Conservation (phyloP, 2,888 invertebrate species). For the Luperina testacea region DNA sequence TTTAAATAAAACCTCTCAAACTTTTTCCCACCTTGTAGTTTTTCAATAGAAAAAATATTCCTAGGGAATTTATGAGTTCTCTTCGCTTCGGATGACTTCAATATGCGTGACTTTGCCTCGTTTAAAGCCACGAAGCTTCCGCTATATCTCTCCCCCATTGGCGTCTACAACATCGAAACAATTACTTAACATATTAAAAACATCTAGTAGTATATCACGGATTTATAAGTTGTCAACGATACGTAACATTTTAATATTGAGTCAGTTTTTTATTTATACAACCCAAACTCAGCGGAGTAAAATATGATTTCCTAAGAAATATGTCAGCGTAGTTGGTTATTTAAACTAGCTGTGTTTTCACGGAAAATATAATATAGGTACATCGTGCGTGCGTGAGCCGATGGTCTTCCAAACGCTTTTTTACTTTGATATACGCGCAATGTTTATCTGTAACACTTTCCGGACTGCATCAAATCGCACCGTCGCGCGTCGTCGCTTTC, state of each 20-base stretch:
- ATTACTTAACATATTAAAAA: slow-evolving; percentile 23
- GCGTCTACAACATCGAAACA: slow-evolving; percentile 9
- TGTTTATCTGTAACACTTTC: slow-evolving; percentile 62
- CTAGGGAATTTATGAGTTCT: slow-evolving; percentile 13
- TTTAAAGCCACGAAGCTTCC: slow-evolving; percentile 30
- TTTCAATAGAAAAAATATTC: slow-evolving; percentile 13
- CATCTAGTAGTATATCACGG: slow-evolving; percentile 19
- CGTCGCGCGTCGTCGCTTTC: slow-evolving; percentile 53
- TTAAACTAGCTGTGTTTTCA: slow-evolving; percentile 44
- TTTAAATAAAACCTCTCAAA: slow-evolving; percentile 53
- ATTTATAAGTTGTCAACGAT: slow-evolving; percentile 22
- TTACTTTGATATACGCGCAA: slow-evolving; percentile 66
- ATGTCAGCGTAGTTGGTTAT: slow-evolving; percentile 59
- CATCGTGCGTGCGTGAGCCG: slow-evolving; percentile 16
- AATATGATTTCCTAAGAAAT: slow-evolving; percentile 62
- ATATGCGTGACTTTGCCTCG: slow-evolving; percentile 7
- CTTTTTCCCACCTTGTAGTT: slow-evolving; percentile 42
- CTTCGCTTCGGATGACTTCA: slow-evolving; percentile 13
- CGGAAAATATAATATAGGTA: slow-evolving; percentile 65
- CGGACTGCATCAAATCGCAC: slow-evolving; percentile 54
- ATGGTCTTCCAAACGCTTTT: slow-evolving; percentile 67
- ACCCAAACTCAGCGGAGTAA: slow-evolving; percentile 31
- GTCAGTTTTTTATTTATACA: slow-evolving; percentile 50
- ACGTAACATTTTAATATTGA: slow-evolving; percentile 42
- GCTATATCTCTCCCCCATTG: slow-evolving; percentile 35